phyloP scores from a whole-genome alignment of 2,797 vertebrate species.

The Macropodus opercularis region DNA sequence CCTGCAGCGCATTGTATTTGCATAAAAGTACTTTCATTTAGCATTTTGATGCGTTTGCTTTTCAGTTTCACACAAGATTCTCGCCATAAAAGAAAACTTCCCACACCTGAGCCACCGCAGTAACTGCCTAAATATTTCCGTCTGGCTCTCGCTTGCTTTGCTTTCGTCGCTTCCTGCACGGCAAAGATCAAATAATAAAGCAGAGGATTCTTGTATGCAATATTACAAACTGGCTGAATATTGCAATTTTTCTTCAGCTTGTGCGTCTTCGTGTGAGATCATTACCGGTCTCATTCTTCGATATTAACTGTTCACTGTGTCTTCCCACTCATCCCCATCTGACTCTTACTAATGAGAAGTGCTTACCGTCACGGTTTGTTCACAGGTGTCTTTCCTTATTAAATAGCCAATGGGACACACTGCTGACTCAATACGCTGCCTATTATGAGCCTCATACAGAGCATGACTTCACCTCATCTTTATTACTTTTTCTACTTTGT shows the following conservation, averaged over 20 bases:
- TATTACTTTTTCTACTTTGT: neutral
- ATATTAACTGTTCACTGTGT: conserved; percentile 34
- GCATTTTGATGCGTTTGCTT: conserved; percentile 53
- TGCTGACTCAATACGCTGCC: conserved; percentile 4
- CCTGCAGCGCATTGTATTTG: conserved; percentile 55
- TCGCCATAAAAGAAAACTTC: conserved; percentile 33
- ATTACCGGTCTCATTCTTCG: conserved; percentile 27
- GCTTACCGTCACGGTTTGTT: conserved; percentile 20
- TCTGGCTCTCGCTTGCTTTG: conserved; percentile 16
- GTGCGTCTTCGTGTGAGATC: conserved; percentile 29
- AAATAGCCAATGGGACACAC: conserved; percentile 9
- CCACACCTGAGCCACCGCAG: conserved; percentile 37
- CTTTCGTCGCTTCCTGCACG: conserved; percentile 21
- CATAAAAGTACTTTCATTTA: conserved; percentile 69
- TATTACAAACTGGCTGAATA: conserved; percentile 35
- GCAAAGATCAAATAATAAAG: conserved; percentile 54
- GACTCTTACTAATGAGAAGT: conserved; percentile 34
- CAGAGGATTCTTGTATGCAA: conserved; percentile 20
- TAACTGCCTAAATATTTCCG: conserved; percentile 45
- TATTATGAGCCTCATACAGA: neutral
- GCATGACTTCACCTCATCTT: neutral
- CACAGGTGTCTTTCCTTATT: neutral
- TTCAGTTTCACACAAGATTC: conserved; percentile 40
- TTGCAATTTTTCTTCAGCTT: conserved; percentile 21
- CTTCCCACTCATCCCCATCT: conserved; percentile 6